Percentiles rank a stretch among this genome's conserved stretches.
Evolutionary conservation across 2,888 invertebrate species (phyloP).

Genomic region (Pediacus dermestoides): DNA sequence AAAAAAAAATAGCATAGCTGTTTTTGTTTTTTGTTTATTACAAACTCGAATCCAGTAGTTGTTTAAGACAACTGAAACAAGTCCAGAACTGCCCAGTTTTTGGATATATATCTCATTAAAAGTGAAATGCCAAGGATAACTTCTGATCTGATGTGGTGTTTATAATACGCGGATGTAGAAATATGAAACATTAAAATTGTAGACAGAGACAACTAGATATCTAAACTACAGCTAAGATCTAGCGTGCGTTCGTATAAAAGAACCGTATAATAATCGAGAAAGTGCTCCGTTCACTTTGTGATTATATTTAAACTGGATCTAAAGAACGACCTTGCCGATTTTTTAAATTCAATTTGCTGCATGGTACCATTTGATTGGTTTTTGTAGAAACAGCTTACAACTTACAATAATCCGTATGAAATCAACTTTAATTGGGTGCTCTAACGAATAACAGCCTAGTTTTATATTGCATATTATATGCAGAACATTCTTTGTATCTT

Average conservation of each 20-base stretch:
- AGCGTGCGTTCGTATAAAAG: constrained; percentile 7
- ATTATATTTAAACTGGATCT: constrained; percentile 36
- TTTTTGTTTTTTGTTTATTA: too few species aligned
- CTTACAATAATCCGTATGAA: too few species aligned
- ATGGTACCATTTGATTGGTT: too few species aligned
- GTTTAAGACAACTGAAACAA: too few species aligned
- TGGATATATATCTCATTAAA: constrained; percentile 24
- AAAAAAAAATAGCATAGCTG: too few species aligned
- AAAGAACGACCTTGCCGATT: constrained; percentile 35
- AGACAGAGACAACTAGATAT: constrained; percentile 6
- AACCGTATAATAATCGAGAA: constrained; percentile 29
- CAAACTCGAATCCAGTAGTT: too few species aligned
- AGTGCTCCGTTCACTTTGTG: constrained; percentile 30
- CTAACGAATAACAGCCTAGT: too few species aligned
- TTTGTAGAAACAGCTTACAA: too few species aligned
- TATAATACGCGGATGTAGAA: constrained; percentile 20
- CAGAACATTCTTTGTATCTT: too few species aligned
- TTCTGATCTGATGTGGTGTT: constrained; percentile 10
- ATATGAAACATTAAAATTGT: background rate
- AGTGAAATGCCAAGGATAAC: constrained; percentile 45
- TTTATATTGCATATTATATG: constrained; percentile 1
- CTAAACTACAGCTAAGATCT: background rate
- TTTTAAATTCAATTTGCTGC: too few species aligned
- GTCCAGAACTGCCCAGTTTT: constrained; percentile 16
- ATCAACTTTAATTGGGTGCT: too few species aligned